phyloP scores from a whole-genome alignment of 1,140 invertebrate species.

The Drosophila dunni region DNA sequence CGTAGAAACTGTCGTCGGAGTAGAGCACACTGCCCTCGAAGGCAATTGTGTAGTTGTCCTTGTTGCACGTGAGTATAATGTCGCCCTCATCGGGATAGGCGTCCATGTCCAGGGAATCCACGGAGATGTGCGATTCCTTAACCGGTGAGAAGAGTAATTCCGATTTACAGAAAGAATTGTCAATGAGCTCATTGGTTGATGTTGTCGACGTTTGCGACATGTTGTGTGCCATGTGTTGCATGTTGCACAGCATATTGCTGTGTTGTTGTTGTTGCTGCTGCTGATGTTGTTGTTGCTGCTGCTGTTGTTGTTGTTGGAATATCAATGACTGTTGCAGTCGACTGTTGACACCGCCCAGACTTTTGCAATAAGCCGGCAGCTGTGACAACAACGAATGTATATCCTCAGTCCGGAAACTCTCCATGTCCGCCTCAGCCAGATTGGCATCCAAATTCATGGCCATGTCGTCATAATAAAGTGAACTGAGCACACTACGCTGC shows the following conservation, averaged over 20 bases:
- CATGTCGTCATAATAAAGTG: constrained; percentile 93
- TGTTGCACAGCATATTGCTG: constrained; percentile 52
- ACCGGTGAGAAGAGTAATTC: constrained; percentile 96
- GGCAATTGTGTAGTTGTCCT: constrained; percentile 97
- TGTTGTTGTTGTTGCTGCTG: constrained; percentile 61
- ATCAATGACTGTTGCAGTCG: constrained; percentile 75
- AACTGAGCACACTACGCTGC: constrained; percentile 92
- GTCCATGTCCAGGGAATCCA: constrained; percentile 95
- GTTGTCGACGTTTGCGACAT: constrained; percentile 83
- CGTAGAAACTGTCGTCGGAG: constrained; percentile 93
- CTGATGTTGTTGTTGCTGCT: constrained; percentile 59
- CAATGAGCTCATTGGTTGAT: constrained; percentile 80
- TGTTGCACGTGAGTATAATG: constrained; percentile 95
- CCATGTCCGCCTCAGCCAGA: constrained; percentile 97
- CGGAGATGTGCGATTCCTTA: constrained; percentile 94
- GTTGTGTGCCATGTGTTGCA: constrained; percentile 84
- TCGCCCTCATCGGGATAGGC: constrained; percentile 89
- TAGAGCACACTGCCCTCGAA: constrained; percentile 96
- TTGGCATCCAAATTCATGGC: constrained; percentile 95
- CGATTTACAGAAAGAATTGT: constrained; percentile 93
- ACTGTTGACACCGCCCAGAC: constrained; percentile 70
- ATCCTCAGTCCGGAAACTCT: constrained; percentile 95
- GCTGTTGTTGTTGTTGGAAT: constrained; percentile 74
- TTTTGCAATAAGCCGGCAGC: constrained; percentile 89
- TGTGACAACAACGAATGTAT: constrained; percentile 93